Base-by-base conservation (phyloP, 2,888 invertebrate species). In the Scelioninae gen. 2 region DNA sequence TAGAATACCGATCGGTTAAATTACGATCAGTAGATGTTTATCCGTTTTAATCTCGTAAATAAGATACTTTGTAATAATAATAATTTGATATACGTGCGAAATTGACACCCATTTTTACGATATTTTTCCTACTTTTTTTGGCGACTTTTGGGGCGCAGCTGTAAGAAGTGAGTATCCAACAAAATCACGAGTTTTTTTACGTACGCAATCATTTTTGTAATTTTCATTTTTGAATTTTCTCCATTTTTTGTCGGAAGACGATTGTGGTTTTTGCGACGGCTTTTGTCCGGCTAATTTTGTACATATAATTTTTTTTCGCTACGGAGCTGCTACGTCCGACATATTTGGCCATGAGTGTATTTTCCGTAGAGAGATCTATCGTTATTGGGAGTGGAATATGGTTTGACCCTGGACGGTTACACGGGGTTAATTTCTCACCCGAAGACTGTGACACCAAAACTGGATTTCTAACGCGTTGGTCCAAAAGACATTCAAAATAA, bases 111-210 rank as follows among this genome's bases (percentile, higher is more conserved):
- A 83, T 85, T 86, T 86, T 86, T 84, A 86, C 83, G 81, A 84
- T 79, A 79, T 80, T 84, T 85, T 84, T 85, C 82, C 84, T 81
- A 85, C 83, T 85, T 85, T 86, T 64, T 86, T 85, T 85, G 85
- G 86, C 85, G 84, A 86, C 86, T 85, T 84, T 81, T 81, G 82
- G 84, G 85, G 85, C 85, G 82, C 84, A 83, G 84, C 80, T 79
- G 81, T 79, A 75, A 81, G 79, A 83, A 84, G 86, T 86, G 86
- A 86, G 86, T 86, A 86, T 86, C 80, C 33, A 75, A 73, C 80
- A 79, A 81, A 81, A 81, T 79, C 79, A 81, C 82, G 81, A 83
- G 77, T 82, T 82, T 79, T 79, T 80, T 78, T 33, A 50, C 31
- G 28, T 33, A 58, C 39, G 31, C 13, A 16, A 52, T 68, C 48